phyloP scores from a whole-genome alignment of 2,797 vertebrate species.

The Borostomias antarcticus region DNA sequence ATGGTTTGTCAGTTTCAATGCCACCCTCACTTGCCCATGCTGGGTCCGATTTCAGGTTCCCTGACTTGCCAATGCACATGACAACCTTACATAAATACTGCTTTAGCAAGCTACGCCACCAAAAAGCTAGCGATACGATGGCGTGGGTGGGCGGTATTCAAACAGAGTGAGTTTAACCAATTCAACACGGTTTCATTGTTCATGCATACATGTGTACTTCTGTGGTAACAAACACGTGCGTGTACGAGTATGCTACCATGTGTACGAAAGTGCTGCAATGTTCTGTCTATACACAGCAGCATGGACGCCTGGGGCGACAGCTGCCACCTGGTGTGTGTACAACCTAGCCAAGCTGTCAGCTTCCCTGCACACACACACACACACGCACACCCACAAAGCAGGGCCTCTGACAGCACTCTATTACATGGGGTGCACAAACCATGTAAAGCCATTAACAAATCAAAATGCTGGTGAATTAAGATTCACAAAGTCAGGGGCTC shows the following conservation, averaged over 20 bases:
- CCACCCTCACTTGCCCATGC: no score
- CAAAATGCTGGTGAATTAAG: background rate
- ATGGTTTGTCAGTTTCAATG: no score
- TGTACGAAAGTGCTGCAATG: background rate
- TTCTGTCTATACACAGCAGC: constrained; percentile 23
- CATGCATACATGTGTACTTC: background rate
- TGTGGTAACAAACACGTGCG: background rate
- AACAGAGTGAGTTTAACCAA: no score
- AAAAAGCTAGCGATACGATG: no score
- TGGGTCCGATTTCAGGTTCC: no score
- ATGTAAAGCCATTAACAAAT: no score
- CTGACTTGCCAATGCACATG: no score
- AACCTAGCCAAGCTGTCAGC: background rate
- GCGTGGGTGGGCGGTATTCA: no score
- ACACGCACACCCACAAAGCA: background rate
- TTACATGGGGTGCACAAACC: background rate
- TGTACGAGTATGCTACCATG: background rate
- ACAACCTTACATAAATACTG: no score
- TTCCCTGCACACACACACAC: background rate
- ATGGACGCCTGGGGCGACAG: constrained; percentile 20
- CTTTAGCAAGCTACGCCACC: no score
- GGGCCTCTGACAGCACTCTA: background rate
- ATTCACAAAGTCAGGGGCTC: background rate
- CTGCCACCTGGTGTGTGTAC: constrained; percentile 14
- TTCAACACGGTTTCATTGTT: no score